Conservation (phyloP, 2,113 vertebrate genomes). For the Peromyscus polionotus region DNA sequence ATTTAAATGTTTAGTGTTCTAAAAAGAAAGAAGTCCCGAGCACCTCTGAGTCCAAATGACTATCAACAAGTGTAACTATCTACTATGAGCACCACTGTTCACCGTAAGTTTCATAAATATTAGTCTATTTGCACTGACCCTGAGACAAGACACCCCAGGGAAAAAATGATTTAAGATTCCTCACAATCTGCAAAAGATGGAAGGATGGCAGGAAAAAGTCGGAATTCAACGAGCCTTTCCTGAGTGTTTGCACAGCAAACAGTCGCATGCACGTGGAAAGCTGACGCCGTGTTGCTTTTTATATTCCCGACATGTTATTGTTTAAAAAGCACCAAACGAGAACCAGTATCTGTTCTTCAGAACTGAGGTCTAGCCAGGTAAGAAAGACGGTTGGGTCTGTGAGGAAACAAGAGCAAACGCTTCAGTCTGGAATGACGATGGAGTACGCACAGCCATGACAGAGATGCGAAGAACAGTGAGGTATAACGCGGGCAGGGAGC, state of each 20-base stretch:
- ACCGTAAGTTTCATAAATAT: background rate
- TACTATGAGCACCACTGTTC: background rate
- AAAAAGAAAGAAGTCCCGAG: background rate
- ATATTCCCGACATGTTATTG: background rate
- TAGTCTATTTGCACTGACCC: background rate
- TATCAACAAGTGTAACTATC: background rate
- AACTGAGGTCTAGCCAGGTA: background rate
- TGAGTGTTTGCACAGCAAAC: background rate
- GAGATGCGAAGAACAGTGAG: background rate
- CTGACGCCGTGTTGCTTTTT: background rate
- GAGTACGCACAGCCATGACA: background rate
- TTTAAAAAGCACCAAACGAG: background rate
- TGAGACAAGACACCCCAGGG: background rate
- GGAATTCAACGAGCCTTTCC: background rate
- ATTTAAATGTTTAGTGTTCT: background rate
- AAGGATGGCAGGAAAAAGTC: background rate
- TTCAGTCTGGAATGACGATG: background rate
- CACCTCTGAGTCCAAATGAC: background rate
- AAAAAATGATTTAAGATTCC: constrained; percentile 25
- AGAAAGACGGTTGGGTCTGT: background rate
- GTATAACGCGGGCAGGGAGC: background rate
- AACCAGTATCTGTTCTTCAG: background rate
- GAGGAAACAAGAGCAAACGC: background rate
- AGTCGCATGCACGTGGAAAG: background rate
- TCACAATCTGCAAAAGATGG: background rate